Percentiles rank a stretch among this genome's conserved stretches.
phyloP scores from a whole-genome alignment of 2,888 invertebrate species.

The Yponomeuta sedellus region DNA sequence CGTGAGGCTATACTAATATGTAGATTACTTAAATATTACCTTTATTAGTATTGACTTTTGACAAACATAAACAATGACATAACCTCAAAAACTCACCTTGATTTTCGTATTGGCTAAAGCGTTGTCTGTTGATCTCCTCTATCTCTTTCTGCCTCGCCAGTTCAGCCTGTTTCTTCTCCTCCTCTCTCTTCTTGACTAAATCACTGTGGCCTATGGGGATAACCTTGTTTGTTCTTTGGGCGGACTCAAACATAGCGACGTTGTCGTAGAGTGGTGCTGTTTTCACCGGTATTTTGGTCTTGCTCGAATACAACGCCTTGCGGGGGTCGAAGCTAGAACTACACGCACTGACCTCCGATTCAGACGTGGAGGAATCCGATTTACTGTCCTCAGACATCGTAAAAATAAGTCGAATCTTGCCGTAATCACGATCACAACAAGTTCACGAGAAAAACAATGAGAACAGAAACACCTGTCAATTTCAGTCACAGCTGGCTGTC shows the following conservation, averaged over 20 bases:
- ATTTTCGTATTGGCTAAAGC: constrained; percentile 48
- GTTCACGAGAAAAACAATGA: not conserved
- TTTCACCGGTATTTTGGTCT: constrained; percentile 70
- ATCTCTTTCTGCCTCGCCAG: constrained; percentile 38
- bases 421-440: not conserved
- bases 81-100: constrained; percentile 60
- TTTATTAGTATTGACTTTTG: too few species aligned
- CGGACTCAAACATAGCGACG: constrained; percentile 74
- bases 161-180: constrained; percentile 44
- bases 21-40: too few species aligned
- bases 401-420: not conserved
- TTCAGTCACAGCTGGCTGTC: too few species aligned
- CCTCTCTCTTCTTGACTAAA: constrained; percentile 45
- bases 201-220: constrained; percentile 46
- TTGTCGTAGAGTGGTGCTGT: constrained; percentile 82
- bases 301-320: constrained; percentile 79
- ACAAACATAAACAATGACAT: constrained; percentile 34
- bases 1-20: too few species aligned
- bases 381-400: constrained; percentile 44
- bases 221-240: constrained; percentile 26
- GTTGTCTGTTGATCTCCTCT: constrained; percentile 54
- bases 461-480: constrained; percentile 13
- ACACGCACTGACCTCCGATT: constrained; percentile 57
- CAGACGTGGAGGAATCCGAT: constrained; percentile 58
- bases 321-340: constrained; percentile 80